Evolutionary conservation across 1,140 invertebrate species (phyloP), one percentile per base, ranked within the genome.

Genomic region (Penaeus indicus): DNA sequence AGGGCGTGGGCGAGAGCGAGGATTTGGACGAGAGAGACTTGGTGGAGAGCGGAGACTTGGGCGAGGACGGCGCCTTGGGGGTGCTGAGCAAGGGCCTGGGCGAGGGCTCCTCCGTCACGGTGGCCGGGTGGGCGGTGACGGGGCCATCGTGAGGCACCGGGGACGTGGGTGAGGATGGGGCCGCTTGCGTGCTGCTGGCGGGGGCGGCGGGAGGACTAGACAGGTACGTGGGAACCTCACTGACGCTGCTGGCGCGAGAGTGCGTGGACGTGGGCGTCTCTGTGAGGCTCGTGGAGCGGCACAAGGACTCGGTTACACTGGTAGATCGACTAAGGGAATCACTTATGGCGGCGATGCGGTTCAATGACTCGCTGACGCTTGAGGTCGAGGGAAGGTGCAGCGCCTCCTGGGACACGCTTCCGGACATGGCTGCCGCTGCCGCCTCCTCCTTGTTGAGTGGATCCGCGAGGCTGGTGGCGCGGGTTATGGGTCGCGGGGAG

Each of bases 91-190:
- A 25, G 11, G 80, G 67, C 54, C 25, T n/a, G 22, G 75, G 54
- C 16, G 78, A 60, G 7, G 88, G 60, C 78, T 91, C 90, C 79
- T 91, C 90, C 27, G 90, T 91, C 64, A 91, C 90, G 16, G 88
- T 90, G 64, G 90, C 90, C 8, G 90, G 90, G 63, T 88, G 86
- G 42, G 90, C 90, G 1, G 89, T 91, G 47, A 91, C 83, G 47
- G 90, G 83, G 18, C 90, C 90, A 63, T 91, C 90, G 64, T 87
- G 89, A 61, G 82, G 77, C 88, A 89, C 83, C 38, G 83, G 77
- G 11, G 88, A 89, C 22, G 77, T 72, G 19, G 88, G 88, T n/a
- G 88, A 89, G 42, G 83, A 63, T 72, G 83, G 79, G 42, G 79
- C 69, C 67, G 69, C 64, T 62, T 62, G 32, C 13, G 64, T 27